phyloP scores from a whole-genome alignment of 2,113 vertebrate genomes.

The Leucopsar rothschildi region DNA sequence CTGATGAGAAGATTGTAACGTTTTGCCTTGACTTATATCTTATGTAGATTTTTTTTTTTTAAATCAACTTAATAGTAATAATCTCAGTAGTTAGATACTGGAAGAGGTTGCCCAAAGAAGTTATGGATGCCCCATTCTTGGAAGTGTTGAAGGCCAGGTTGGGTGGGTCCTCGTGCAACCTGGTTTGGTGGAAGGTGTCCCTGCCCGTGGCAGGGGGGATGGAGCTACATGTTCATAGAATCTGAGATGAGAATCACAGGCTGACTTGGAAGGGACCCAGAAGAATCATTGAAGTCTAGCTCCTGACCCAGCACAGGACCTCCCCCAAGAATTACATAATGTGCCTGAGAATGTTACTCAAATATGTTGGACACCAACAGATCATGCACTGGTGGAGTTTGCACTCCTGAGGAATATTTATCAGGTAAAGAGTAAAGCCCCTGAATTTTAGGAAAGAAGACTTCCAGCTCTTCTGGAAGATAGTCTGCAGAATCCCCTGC shows the following conservation, averaged over 20 bases:
- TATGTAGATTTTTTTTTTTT: not conserved
- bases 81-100: not conserved
- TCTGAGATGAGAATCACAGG: not conserved
- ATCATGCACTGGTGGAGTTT: not conserved
- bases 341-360: not conserved
- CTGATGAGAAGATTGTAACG: not conserved
- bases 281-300: not conserved
- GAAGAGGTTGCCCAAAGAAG: not conserved
- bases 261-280: not conserved
- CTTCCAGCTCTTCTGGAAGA: not conserved
- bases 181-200: not conserved
- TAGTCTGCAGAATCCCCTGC: not conserved
- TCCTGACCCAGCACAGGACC: not conserved
- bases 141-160: not conserved
- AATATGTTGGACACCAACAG: not conserved
- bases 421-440: not conserved
- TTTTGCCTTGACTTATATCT: not conserved
- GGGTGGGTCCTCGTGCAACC: not conserved
- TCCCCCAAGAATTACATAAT: not conserved
- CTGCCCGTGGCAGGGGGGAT: rapidly evolving
- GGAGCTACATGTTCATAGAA: not conserved
- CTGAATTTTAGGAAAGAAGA: not conserved
- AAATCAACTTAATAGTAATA: too few relatives aligned
- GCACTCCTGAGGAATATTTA: not conserved
- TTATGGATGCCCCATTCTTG: not conserved